Conservation (phyloP, 1,140 invertebrate species). For the Rhagoletis zephyria region DNA sequence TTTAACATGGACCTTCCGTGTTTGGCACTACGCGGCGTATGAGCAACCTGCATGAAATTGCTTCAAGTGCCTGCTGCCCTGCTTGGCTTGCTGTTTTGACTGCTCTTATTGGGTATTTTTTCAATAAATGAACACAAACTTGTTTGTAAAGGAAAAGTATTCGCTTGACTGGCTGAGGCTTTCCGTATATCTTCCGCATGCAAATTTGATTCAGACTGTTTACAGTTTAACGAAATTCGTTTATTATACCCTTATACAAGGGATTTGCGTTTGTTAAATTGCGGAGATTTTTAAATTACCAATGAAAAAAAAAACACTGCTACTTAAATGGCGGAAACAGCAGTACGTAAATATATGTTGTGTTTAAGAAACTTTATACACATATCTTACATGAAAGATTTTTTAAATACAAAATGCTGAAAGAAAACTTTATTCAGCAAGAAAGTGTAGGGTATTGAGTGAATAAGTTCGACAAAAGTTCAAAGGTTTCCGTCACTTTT, state of each 20-base stretch:
- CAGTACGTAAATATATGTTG: too few relatives aligned
- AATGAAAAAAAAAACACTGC: too few relatives aligned
- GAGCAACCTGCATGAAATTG: slow-evolving; percentile 35
- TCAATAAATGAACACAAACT: slow-evolving; percentile 34
- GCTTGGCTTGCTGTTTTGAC: neutral
- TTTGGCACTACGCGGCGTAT: neutral
- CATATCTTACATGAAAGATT: too few relatives aligned
- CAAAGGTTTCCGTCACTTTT: too few relatives aligned
- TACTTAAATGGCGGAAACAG: too few relatives aligned
- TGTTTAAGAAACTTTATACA: too few relatives aligned
- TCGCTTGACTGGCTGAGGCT: slow-evolving; percentile 13
- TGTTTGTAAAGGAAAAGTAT: neutral
- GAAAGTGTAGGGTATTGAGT: too few relatives aligned
- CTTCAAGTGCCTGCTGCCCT: neutral
- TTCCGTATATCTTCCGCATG: slow-evolving; percentile 25
- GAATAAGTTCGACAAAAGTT: too few relatives aligned
- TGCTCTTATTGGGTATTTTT: neutral
- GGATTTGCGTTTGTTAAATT: too few relatives aligned
- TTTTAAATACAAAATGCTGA: too few relatives aligned
- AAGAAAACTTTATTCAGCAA: too few relatives aligned
- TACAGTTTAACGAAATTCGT: slow-evolving; percentile 13
- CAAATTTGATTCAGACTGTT: slow-evolving; percentile 27
- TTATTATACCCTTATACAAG: neutral
- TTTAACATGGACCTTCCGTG: slow-evolving; percentile 8
- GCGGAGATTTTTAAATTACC: too few relatives aligned